Conservation (phyloP, 2,888 invertebrate species). For the Nasonovia ribisnigri region DNA sequence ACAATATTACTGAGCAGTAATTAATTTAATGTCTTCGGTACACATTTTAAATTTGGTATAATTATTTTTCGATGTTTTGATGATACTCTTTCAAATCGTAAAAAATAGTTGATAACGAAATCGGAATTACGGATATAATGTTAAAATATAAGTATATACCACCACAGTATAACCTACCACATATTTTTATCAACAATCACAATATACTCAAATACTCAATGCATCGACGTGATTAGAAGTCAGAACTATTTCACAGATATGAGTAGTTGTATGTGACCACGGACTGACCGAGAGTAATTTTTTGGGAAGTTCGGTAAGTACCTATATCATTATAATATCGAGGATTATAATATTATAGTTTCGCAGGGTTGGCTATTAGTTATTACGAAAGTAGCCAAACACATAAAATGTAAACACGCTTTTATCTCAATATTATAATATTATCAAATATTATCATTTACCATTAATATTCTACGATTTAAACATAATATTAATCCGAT, state of each 20-base stretch:
- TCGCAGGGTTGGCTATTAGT: neutral
- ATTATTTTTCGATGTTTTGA: neutral
- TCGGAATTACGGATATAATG: neutral
- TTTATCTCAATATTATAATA: neutral
- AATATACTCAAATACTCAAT: neutral
- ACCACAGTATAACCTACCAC: neutral
- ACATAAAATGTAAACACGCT: neutral
- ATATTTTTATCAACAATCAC: neutral
- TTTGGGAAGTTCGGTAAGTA: neutral
- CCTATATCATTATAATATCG: no score
- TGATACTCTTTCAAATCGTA: neutral
- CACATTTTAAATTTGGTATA: neutral
- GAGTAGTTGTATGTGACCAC: no score
- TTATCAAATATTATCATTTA: neutral
- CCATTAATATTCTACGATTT: neutral
- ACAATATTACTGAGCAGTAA: neutral
- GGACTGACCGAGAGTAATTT: neutral
- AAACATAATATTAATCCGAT: neutral
- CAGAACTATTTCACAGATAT: neutral
- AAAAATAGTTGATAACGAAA: neutral
- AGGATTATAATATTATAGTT: no score
- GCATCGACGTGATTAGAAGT: neutral
- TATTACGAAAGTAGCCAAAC: neutral
- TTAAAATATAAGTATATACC: neutral
- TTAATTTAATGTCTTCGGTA: neutral